These are phyloP conservation scores for Xylocampa areola DNA, from an alignment of 2,888 invertebrate genomes.

Conservation along the genomic window DNA sequence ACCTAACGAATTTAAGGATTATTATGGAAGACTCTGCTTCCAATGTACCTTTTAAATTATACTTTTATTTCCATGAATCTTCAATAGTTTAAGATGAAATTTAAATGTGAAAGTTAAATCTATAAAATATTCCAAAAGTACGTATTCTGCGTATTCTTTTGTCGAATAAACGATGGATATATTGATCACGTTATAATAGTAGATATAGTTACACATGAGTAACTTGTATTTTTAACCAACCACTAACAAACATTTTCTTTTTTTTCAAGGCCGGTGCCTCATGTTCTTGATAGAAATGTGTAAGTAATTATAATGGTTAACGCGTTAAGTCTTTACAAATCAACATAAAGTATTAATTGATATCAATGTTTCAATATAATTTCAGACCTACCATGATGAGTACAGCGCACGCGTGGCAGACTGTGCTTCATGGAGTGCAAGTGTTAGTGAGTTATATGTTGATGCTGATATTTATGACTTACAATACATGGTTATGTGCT, in stretches of 20 bases:
- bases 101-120: no score
- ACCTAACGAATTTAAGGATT: no score
- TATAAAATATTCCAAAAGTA: no score
- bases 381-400: slow-evolving; percentile 96
- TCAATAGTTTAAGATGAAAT: no score
- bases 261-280: slow-evolving; percentile 81
- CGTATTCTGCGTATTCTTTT: no score
- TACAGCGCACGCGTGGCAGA: slow-evolving; percentile 95
- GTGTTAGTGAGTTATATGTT: slow-evolving; percentile 97
- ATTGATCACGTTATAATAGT: no score
- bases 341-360: not conserved
- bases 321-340: not conserved
- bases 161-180: no score
- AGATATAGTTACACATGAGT: no score
- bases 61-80: no score
- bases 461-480: slow-evolving; percentile 99
- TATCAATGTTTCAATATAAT: slow-evolving; percentile 48
- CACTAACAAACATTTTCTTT: slow-evolving; percentile 59
- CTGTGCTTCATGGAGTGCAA: slow-evolving; percentile 96
- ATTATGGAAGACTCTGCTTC: no score
- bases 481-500: slow-evolving; percentile 97
- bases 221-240: slow-evolving; percentile 6
- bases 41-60: no score
- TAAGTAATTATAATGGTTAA: slow-evolving; percentile 68
- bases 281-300: slow-evolving; percentile 85